phyloP scores from a whole-genome alignment of 2,797 vertebrate genomes.

The Bradypus variegatus region DNA sequence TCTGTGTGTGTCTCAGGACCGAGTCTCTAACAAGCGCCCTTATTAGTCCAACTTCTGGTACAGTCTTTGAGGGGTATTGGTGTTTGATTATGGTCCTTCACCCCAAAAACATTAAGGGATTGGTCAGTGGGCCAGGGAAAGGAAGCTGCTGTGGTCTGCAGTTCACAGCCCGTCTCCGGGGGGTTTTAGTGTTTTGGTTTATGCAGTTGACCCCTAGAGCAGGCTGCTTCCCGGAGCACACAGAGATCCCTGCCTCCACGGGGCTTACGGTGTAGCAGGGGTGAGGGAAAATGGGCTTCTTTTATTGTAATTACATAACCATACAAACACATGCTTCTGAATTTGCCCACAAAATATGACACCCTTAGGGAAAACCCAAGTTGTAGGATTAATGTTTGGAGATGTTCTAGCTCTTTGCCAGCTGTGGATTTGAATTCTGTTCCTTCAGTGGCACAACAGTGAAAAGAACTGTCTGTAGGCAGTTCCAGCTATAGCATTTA shows the following conservation, averaged over 20 bases:
- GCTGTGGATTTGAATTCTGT: background rate
- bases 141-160: rapidly evolving
- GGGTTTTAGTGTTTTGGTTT: no score
- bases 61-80: rapidly evolving
- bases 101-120: no score
- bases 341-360: background rate
- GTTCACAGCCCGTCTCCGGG: background rate
- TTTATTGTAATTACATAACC: no score
- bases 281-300: background rate
- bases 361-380: background rate
- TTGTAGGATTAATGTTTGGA: rapidly evolving
- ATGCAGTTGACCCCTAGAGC: rapidly evolving
- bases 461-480: rapidly evolving
- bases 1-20: background rate
- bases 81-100: no score
- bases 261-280: rapidly evolving
- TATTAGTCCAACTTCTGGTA: background rate
- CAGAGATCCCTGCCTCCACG: background rate
- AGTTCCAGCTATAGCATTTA: rapidly evolving
- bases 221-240: rapidly evolving
- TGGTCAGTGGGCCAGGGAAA: background rate
- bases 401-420: background rate
- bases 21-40: rapidly evolving
- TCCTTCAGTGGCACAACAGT: background rate
- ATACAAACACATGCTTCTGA: background rate